A percentile compares a stretch with the other conserved stretches of the same genome.
These are phyloP conservation scores for Cephalophus harveyi DNA, from an alignment of 2,113 vertebrate species.

Conservation along the genomic window DNA sequence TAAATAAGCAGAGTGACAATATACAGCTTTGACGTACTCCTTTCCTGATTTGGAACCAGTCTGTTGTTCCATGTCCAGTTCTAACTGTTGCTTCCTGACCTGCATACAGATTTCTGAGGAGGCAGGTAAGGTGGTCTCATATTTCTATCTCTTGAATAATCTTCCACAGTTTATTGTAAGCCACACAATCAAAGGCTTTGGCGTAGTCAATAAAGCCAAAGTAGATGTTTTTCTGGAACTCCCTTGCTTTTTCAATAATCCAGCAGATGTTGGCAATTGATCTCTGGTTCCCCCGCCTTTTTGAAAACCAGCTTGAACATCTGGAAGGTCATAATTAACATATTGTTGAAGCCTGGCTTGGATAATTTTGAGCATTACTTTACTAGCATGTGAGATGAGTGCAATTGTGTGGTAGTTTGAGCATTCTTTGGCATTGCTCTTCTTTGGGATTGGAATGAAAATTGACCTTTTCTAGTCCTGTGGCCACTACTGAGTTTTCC, in stretches of 20 bases:
- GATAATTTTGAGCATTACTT: background rate
- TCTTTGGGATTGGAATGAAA: background rate
- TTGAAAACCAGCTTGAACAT: background rate
- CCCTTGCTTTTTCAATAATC: background rate
- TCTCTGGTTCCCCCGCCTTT: background rate
- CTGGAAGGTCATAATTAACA: background rate
- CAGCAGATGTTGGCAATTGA: background rate
- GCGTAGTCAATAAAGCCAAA: background rate
- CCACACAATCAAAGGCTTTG: background rate
- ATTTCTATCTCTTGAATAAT: background rate
- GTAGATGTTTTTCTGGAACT: background rate
- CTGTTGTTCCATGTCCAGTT: background rate
- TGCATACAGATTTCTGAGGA: background rate
- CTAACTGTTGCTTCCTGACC: background rate
- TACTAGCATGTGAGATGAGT: background rate
- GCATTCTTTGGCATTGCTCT: background rate
- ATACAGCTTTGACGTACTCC: background rate
- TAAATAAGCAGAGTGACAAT: background rate
- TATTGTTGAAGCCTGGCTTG: background rate
- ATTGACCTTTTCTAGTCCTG: background rate
- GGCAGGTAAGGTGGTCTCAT: background rate
- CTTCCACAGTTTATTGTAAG: background rate
- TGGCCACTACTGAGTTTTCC: background rate
- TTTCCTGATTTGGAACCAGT: background rate
- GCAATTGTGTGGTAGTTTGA: background rate